Conservation (phyloP, 2,888 invertebrate species). For the Mechanitis mazaeus region DNA sequence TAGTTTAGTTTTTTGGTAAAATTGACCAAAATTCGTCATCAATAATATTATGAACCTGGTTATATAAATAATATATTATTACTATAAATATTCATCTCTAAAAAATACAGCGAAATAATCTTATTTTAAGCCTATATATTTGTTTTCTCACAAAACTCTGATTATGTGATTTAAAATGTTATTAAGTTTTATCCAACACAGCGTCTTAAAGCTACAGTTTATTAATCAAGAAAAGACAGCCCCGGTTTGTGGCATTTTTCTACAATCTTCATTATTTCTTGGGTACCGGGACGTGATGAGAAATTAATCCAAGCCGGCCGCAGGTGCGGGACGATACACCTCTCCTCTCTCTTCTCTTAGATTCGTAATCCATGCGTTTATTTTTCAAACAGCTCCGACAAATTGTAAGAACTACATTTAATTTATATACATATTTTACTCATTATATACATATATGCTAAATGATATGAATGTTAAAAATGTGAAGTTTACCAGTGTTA, state of each 20-base stretch:
- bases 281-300: constrained; percentile 66
- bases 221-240: constrained; percentile 64
- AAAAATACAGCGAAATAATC: no score
- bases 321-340: constrained; percentile 63
- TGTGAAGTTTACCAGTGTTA: no score
- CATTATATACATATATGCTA: no score
- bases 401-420: background rate
- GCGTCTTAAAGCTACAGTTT: constrained; percentile 54
- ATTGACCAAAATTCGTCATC: constrained; percentile 36
- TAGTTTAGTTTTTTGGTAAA: constrained; percentile 53
- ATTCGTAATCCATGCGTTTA: constrained; percentile 40
- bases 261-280: constrained; percentile 62
- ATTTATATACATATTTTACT: no score
- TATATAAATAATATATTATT: background rate
- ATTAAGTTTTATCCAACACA: constrained; percentile 27
- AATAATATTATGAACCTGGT: constrained; percentile 8
- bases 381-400: constrained; percentile 30
- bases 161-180: constrained; percentile 35
- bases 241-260: constrained; percentile 66
- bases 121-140: no score
- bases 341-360: constrained; percentile 33
- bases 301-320: constrained; percentile 69
- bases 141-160: no score
- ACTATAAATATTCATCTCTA: no score
- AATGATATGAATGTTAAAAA: no score